These are phyloP conservation scores for Notocelia uddmanniana DNA, from an alignment of 2,888 invertebrate genomes.

Conservation along the genomic window DNA sequence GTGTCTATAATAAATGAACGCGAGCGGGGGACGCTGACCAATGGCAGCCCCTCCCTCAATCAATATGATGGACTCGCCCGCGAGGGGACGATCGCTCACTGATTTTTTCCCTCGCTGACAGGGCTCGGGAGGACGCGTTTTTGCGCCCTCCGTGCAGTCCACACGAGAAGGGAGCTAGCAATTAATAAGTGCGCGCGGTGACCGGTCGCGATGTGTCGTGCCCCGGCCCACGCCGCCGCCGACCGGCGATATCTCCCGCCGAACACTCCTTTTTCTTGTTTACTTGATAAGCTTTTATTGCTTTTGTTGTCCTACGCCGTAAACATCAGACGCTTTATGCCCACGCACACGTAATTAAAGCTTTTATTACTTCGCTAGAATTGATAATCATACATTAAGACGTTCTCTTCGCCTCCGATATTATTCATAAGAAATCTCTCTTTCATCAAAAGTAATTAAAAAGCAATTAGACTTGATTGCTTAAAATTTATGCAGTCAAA, in stretches of 20 bases:
- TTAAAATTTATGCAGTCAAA: constrained; percentile 81
- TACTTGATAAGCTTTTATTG: constrained; percentile 62
- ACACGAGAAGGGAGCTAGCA: constrained; percentile 78
- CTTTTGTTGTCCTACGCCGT: constrained; percentile 48
- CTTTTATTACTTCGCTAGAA: constrained; percentile 38
- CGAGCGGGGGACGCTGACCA: constrained; percentile 84
- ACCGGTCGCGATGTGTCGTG: constrained; percentile 54
- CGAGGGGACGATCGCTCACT: constrained; percentile 87
- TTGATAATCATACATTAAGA: constrained; percentile 46
- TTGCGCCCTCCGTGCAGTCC: constrained; percentile 78
- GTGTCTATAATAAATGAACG: constrained; percentile 87
- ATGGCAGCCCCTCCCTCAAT: constrained; percentile 86
- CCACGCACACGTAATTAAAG: constrained; percentile 20
- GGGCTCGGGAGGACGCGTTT: constrained; percentile 83
- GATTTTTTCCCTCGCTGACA: constrained; percentile 86
- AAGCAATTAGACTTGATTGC: constrained; percentile 81
- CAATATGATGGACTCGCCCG: constrained; percentile 86
- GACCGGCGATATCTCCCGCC: constrained; percentile 48
- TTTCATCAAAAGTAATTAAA: constrained; percentile 81
- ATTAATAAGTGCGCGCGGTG: constrained; percentile 81
- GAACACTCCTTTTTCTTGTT: constrained; percentile 75
- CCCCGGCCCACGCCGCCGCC: constrained; percentile 40
- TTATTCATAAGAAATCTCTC: constrained; percentile 56
- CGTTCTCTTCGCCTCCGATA: constrained; percentile 48
- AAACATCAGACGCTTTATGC: constrained; percentile 27